Base-by-base conservation (phyloP, 2,888 invertebrate genomes). In the Hoplodrina ambigua region DNA sequence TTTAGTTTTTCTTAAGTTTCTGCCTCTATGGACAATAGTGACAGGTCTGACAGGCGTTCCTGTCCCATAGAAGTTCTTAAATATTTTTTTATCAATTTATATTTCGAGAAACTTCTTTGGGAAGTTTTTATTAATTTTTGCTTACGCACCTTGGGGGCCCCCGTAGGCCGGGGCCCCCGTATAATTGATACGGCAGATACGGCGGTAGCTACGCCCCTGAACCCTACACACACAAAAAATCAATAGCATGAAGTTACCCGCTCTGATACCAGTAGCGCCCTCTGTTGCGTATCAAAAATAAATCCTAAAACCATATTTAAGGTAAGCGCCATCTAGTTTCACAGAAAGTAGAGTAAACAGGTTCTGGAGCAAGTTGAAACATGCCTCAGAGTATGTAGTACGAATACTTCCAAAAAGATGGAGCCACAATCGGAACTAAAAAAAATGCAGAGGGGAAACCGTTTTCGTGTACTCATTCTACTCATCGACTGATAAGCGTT, bases 301-400 rank as follows among this genome's bases (percentile, higher is more conserved):
- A 55, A 53, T 25, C 19, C 19, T 61, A 10, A 41, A 52, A n/a
- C 20, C 13, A 20, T 11, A 64, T 58, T 72, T 64, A 57, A 56
- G 19, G 57, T 53, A 37, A 83, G 82, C 83, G 83, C 84, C 83
- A 79, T 72, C 83, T 83, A 75, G 74, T 65, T 63, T 64, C 8
- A 55, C 19, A 20, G 41, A 41, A 64, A 50, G 50, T 49, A 65
- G 60, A 71, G 20, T 58, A 57, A 61, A 66, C 62, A 66, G 64
- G 81, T n/a, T 65, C 37, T 44, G 25, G 56, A 54, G 49, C 66
- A 69, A 61, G 76, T 74, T 69, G 25, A 69, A 74, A 74, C 70
- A 76, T 53, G 70, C 55, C 56, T 50, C 17, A 10, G 64, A 53
- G 62, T 19, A 49, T 58, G 44, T 54, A 69, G 67, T 67, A 33